These are phyloP conservation scores for Apolygus lucorum DNA, from an alignment of 1,140 invertebrate species.

Conservation along the genomic window DNA sequence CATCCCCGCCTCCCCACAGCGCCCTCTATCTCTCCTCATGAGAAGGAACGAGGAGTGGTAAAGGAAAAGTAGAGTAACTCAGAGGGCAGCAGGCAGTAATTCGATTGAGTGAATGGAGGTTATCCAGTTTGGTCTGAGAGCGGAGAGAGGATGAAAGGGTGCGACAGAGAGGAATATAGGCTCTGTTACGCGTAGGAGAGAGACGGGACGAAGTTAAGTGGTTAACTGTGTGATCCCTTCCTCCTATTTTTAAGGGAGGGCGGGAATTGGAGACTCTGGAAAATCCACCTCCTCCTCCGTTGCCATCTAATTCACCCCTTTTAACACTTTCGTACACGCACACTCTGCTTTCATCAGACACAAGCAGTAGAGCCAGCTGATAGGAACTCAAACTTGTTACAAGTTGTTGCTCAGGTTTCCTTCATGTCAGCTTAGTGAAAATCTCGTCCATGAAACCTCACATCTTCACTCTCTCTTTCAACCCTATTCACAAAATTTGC, in stretches of 20 bases:
- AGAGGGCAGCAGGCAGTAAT: background rate
- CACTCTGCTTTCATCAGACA: background rate
- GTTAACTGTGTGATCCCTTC: constrained; percentile 9
- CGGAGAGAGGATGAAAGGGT: background rate
- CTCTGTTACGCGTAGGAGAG: background rate
- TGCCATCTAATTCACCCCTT: too few relatives aligned
- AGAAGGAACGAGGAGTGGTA: background rate
- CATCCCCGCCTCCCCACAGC: background rate
- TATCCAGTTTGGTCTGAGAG: constrained; percentile 4
- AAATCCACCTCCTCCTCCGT: too few relatives aligned
- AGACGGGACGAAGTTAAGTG: background rate
- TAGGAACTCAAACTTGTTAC: background rate
- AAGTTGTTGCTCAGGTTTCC: too few relatives aligned
- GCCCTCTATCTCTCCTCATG: background rate
- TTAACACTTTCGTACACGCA: background rate
- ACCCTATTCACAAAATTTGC: too few relatives aligned
- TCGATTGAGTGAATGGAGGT: constrained; percentile 7
- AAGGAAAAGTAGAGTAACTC: background rate
- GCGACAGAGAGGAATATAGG: background rate
- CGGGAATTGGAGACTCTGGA: background rate
- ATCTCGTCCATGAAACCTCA: too few relatives aligned
- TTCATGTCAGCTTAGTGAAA: too few relatives aligned
- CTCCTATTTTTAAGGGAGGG: background rate
- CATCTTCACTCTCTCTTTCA: too few relatives aligned
- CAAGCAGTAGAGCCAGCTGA: background rate